Percentiles rank a stretch among this genome's conserved stretches.
phyloP scores from a whole-genome alignment of 2,888 invertebrate genomes.

The Hartigia nigra region DNA sequence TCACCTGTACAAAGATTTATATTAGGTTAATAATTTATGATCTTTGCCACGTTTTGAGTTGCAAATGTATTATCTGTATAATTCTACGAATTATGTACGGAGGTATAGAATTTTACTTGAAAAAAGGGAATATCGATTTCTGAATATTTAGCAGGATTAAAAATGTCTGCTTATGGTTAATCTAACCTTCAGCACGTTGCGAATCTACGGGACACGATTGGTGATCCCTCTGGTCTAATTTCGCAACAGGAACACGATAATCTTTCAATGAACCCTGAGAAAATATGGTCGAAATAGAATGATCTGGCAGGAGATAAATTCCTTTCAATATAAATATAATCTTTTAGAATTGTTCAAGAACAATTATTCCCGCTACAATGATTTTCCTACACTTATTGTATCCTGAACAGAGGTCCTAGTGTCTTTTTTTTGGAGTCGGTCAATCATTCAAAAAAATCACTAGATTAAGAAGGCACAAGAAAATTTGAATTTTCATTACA shows the following conservation, averaged over 20 bases:
- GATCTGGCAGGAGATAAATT: neutral
- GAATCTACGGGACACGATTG: neutral
- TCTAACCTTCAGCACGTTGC: neutral
- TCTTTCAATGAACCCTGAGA: neutral
- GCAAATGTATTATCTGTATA: neutral
- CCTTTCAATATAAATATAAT: neutral
- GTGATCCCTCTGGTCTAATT: neutral
- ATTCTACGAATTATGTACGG: neutral
- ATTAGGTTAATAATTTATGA: neutral
- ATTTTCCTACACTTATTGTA: neutral
- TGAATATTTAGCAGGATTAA: neutral
- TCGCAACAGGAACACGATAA: neutral
- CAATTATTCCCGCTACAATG: neutral
- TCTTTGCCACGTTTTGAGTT: neutral
- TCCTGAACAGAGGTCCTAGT: neutral
- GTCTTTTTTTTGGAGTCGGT: neutral
- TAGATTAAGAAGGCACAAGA: neutral
- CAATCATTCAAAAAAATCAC: neutral
- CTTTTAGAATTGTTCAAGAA: neutral
- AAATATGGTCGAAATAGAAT: neutral
- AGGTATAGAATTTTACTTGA: neutral
- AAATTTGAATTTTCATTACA: neutral
- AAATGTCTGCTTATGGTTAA: neutral
- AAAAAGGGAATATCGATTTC: neutral
- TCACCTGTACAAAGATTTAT: neutral